Base-by-base conservation (phyloP, 2,888 invertebrate species). In the Macropis europaea region DNA sequence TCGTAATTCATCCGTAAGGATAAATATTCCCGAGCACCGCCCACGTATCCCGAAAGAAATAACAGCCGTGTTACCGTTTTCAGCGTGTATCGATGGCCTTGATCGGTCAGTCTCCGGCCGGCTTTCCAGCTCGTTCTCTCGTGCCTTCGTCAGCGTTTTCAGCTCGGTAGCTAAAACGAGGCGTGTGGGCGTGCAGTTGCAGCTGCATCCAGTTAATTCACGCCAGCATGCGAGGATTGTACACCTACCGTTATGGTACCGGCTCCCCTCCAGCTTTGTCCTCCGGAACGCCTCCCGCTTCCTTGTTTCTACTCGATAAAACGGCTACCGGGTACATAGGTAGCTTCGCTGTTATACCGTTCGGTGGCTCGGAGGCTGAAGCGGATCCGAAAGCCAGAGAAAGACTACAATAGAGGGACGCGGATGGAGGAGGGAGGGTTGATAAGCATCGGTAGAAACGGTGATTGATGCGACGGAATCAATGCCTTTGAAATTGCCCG, bases 191-290 rank as follows among this genome's bases (percentile, higher is more conserved):
- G 60, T 53, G 52, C 63, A 68, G 61, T 63, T 73, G 74, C 77
- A 77, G 78, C 71, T 74, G 78, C 77, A 71, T 54, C 71, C 67
- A 68, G 74, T 77, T 77, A 70, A 77, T 77, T 77, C 73, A 59
- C 69, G 45, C 57, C 53, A 43, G 48, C 24, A 28, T 24, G 50
- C 53, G 36, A 57, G 45, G 61, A 38, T 26, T 38, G 42, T 15
- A 50, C 36, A 50, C 47, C 54, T 36, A 36, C 38, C 24, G 53
- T 42, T 54, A 40, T 26, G 40, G 24, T 32, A 60, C 36, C 56
- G 17, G 28, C 17, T 17, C 50, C 30, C 13, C n/a, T 34, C 36
- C 34, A 22, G 2, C 32, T 48, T 34, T 32, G 22, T 11, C 52
- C 30, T 13, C 47, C n/a, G 5, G 34, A 43, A 68, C 59, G 47